Percentiles rank a stretch among this genome's conserved stretches.
Conservation (phyloP, 2,113 vertebrate species). For the Papio anubis region DNA sequence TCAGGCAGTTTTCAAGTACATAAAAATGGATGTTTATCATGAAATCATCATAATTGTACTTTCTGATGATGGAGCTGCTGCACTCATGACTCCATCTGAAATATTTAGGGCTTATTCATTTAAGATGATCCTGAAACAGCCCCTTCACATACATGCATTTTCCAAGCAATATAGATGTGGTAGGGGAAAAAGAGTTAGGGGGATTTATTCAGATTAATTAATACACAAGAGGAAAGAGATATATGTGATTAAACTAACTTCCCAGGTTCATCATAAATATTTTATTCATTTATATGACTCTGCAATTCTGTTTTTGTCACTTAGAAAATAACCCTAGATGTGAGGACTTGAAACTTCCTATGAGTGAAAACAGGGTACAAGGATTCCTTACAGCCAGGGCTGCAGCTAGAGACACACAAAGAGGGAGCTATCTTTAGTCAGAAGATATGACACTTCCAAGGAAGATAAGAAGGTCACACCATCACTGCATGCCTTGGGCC, state of each 20-base stretch:
- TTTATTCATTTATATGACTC: constrained; percentile 59
- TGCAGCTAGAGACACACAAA: neutral
- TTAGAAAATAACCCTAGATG: constrained; percentile 40
- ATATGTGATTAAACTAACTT: constrained; percentile 57
- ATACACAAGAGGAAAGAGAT: constrained; percentile 68
- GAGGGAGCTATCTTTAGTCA: neutral
- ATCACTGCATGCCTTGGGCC: no score
- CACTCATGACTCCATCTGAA: neutral
- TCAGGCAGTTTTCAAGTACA: neutral
- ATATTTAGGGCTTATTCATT: constrained; percentile 51
- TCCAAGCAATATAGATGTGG: constrained; percentile 36
- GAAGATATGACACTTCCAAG: neutral
- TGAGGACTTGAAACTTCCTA: neutral
- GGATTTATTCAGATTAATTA: constrained; percentile 70
- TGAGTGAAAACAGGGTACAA: neutral
- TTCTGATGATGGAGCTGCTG: neutral
- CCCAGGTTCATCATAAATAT: constrained; percentile 69
- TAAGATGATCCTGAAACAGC: constrained; percentile 18
- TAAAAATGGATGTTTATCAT: neutral
- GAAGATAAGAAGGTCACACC: neutral
- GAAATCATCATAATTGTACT: neutral
- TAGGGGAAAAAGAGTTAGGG: neutral
- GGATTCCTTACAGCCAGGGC: neutral
- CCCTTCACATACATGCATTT: neutral
- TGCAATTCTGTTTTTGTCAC: constrained; percentile 51